A percentile compares a stretch with the other conserved stretches of the same genome.
These are phyloP conservation scores for Cerastis leucographa DNA, from an alignment of 2,888 invertebrate genomes.

Conservation along the genomic window DNA sequence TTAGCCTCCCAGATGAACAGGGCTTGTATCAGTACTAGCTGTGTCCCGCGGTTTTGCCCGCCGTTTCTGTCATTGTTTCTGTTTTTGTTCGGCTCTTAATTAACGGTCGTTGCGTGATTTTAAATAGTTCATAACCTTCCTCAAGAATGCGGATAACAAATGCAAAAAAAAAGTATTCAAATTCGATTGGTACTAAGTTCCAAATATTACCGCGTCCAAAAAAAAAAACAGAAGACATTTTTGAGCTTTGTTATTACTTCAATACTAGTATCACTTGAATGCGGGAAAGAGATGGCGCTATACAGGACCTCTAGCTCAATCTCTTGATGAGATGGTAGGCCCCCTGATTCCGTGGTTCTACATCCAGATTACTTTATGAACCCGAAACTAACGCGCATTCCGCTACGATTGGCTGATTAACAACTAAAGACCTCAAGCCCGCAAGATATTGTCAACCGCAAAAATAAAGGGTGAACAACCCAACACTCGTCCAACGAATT, in stretches of 20 bases:
- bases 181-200: background rate
- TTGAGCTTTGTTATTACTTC: background rate
- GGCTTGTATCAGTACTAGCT: background rate
- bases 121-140: background rate
- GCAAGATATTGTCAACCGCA: conserved; percentile 40
- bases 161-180: background rate
- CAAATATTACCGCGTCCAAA: background rate
- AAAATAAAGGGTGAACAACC: conserved; percentile 59
- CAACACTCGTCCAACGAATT: conserved; percentile 52
- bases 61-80: background rate
- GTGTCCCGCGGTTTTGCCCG: background rate
- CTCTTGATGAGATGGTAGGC: background rate
- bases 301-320: background rate
- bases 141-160: background rate
- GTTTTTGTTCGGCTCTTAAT: background rate
- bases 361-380: conserved; percentile 59
- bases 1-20: conserved; percentile 19
- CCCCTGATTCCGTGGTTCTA: conserved; percentile 55
- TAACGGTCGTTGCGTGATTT: background rate
- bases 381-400: conserved; percentile 44
- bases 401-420: conserved; percentile 50
- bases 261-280: background rate
- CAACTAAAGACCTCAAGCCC: conserved; percentile 43
- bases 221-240: background rate
- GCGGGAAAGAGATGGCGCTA: background rate